Evolutionary conservation across 2,888 invertebrate species (phyloP).

Genomic region (Drosophila picticornis): DNA sequence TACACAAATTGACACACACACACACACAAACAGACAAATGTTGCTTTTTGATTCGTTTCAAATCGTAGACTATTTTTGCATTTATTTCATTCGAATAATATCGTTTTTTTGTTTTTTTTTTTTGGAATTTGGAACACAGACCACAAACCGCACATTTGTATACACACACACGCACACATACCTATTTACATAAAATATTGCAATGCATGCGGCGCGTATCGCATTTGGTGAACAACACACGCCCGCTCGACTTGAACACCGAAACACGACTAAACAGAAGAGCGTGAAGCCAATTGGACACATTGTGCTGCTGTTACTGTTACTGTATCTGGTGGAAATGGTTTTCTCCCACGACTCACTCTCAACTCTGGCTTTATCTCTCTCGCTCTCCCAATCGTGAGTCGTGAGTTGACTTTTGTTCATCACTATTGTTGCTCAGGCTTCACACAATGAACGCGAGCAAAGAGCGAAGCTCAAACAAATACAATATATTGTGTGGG

Average conservation of each 20-base stretch:
- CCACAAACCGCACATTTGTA: constrained; percentile 24
- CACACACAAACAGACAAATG: constrained; percentile 13
- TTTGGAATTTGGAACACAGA: constrained; percentile 19
- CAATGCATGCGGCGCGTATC: constrained; percentile 33
- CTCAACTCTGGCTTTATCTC: not conserved
- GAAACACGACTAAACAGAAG: constrained; percentile 58
- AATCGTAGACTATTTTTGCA: constrained; percentile 31
- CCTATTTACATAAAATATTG: constrained; percentile 52
- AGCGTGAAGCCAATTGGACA: constrained; percentile 46
- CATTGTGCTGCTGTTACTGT: constrained; percentile 23
- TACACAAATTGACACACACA: constrained; percentile 7
- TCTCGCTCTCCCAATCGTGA: constrained; percentile 4
- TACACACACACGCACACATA: constrained; percentile 27
- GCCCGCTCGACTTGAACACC: constrained; percentile 27
- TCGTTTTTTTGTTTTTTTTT: constrained; percentile 18
- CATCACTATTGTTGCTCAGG: constrained; percentile 26
- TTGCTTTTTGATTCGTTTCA: constrained; percentile 28
- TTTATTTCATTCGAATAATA: constrained; percentile 29
- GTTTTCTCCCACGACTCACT: constrained; percentile 6
- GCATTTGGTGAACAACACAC: constrained; percentile 10
- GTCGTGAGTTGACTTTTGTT: constrained; percentile 19
- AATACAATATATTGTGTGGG: constrained; percentile 3
- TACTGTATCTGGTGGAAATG: constrained; percentile 51
- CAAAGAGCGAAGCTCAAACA: constrained; percentile 23
- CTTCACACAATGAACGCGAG: constrained; percentile 22